Evolutionary conservation across 1,140 invertebrate genomes (phyloP).

Genomic region (Drosophila oshimai): DNA sequence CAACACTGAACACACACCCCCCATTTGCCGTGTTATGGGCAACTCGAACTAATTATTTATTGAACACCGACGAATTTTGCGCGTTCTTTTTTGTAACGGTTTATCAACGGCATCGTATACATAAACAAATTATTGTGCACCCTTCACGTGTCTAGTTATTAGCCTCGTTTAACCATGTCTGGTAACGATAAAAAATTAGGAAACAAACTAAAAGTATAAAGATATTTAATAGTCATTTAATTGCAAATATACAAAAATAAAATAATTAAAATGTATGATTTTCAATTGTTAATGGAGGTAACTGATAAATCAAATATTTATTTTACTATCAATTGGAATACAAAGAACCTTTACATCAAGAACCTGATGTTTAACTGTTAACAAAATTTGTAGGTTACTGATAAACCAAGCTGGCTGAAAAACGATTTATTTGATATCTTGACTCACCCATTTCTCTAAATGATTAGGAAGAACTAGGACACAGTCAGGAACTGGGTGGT

Average conservation of each 20-base stretch:
- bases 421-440: no score
- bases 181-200: slow-evolving; percentile 56
- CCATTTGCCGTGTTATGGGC: slow-evolving; percentile 37
- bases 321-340: neutral
- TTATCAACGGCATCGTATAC: slow-evolving; percentile 40
- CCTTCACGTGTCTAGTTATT: slow-evolving; percentile 63
- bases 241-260: slow-evolving; percentile 53
- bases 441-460: no score
- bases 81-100: slow-evolving; percentile 37
- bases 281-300: neutral
- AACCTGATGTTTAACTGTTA: no score
- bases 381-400: no score
- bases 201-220: slow-evolving; percentile 58
- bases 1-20: slow-evolving; percentile 5
- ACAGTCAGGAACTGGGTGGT: no score
- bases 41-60: slow-evolving; percentile 66
- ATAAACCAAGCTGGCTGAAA: no score
- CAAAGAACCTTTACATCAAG: no score
- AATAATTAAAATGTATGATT: slow-evolving; percentile 10
- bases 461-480: no score
- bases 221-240: slow-evolving; percentile 57
- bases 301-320: neutral
- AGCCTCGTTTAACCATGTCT: slow-evolving; percentile 62
- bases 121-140: slow-evolving; percentile 46
- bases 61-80: slow-evolving; percentile 47